A percentile compares a stretch with the other conserved stretches of the same genome.
These are phyloP conservation scores for Balaeniceps rex DNA, from an alignment of 2,113 vertebrate species.

Conservation along the genomic window DNA sequence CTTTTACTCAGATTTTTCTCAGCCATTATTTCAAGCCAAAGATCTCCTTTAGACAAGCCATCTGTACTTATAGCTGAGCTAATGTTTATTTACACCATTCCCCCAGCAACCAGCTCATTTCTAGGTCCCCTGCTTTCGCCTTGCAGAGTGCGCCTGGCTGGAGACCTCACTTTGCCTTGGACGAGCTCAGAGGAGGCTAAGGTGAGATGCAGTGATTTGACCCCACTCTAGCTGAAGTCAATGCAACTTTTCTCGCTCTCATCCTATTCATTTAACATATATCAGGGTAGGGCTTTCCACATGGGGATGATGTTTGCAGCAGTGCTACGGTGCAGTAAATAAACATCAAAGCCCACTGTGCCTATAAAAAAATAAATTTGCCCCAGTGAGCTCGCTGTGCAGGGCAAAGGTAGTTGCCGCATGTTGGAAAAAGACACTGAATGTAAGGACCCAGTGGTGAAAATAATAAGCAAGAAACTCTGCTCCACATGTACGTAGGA, in stretches of 20 bases:
- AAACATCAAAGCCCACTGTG: neutral
- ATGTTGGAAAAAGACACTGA: neutral
- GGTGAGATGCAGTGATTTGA: neutral
- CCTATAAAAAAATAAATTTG: neutral
- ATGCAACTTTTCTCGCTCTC: neutral
- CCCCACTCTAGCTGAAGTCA: neutral
- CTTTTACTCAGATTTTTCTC: neutral
- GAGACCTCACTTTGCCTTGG: neutral
- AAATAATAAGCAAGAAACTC: neutral
- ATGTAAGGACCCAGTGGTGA: neutral
- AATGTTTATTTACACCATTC: neutral
- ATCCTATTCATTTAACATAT: neutral
- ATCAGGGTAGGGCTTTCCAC: neutral
- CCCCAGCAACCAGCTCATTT: neutral
- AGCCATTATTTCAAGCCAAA: neutral
- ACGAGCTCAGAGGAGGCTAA: neutral
- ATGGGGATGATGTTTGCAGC: neutral
- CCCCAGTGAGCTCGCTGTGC: rapidly evolving
- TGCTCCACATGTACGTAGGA: neutral
- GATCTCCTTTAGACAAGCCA: neutral
- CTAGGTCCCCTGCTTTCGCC: neutral
- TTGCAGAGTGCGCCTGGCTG: rapidly evolving
- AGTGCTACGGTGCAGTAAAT: neutral
- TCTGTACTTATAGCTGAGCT: neutral
- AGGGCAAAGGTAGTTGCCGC: neutral